Evolutionary conservation across 2,797 vertebrate species (phyloP).

Genomic region (Crocidura indochinensis): DNA sequence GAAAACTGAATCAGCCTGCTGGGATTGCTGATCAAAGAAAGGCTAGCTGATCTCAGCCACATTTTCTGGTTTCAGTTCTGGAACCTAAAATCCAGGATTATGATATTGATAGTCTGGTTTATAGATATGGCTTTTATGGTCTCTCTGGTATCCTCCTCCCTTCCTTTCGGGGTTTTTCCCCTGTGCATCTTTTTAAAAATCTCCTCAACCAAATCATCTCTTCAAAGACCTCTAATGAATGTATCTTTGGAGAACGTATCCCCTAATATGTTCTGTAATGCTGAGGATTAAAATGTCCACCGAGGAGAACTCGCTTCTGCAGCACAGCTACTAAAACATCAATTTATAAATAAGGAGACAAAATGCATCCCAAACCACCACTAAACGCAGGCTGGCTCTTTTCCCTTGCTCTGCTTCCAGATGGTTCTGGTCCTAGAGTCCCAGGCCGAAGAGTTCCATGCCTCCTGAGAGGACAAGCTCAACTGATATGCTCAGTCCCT

Average conservation of each 20-base stretch:
- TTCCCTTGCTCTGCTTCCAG: background rate
- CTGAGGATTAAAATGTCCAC: background rate
- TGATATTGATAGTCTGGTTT: background rate
- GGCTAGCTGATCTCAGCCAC: background rate
- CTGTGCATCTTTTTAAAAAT: background rate
- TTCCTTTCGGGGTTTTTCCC: background rate
- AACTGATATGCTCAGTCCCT: background rate
- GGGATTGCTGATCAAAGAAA: background rate
- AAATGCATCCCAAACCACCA: background rate
- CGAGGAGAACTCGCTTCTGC: background rate
- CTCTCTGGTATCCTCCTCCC: background rate
- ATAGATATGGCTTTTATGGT: background rate
- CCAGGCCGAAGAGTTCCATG: background rate
- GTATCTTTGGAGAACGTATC: no score
- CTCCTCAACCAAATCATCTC: background rate
- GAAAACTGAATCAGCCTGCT: background rate
- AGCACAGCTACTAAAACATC: no score
- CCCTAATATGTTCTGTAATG: background rate
- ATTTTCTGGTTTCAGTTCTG: background rate
- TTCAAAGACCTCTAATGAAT: background rate
- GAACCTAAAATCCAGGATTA: background rate
- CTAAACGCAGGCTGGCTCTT: background rate
- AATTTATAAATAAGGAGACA: background rate
- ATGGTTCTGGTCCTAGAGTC: background rate
- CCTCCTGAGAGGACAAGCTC: background rate